Conservation (phyloP, 2,888 invertebrate genomes). For the Priocnemis perturbator region DNA sequence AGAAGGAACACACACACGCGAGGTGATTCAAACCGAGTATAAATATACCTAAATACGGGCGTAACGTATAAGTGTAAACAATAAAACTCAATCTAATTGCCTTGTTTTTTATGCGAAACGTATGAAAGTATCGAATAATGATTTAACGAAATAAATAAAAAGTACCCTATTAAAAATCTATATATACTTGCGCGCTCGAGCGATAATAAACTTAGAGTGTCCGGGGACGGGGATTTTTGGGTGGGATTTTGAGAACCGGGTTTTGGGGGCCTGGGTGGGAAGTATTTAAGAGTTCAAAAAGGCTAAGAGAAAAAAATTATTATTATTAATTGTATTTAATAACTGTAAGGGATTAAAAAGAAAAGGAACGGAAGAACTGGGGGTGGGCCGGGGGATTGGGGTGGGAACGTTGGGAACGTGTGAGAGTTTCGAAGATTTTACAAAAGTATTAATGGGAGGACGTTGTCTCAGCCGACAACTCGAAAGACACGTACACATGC, state of each 20-base stretch:
- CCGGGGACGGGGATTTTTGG: constrained; percentile 23
- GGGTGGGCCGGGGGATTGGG: constrained; percentile 11
- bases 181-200: constrained; percentile 49
- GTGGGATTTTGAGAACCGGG: constrained; percentile 13
- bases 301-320: constrained; percentile 40
- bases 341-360: constrained; percentile 23
- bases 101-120: constrained; percentile 74
- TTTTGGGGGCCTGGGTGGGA: constrained; percentile 40
- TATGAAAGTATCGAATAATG: constrained; percentile 71
- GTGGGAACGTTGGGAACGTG: constrained; percentile 42
- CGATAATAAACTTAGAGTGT: constrained; percentile 54
- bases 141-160: constrained; percentile 62
- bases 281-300: constrained; percentile 66
- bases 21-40: constrained; percentile 56
- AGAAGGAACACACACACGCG: constrained; percentile 34
- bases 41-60: constrained; percentile 57
- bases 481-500: constrained; percentile 2
- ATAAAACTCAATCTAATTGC: constrained; percentile 73
- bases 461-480: constrained; percentile 8
- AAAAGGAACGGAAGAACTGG: constrained; percentile 1
- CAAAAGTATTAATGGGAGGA: neutral
- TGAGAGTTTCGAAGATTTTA: constrained; percentile 67
- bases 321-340: constrained; percentile 32
- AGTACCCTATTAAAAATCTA: constrained; percentile 55
- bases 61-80: constrained; percentile 66